Percentiles rank a stretch among this genome's conserved stretches.
Evolutionary conservation across 2,888 invertebrate genomes (phyloP).

Genomic region (Mythimna impura): DNA sequence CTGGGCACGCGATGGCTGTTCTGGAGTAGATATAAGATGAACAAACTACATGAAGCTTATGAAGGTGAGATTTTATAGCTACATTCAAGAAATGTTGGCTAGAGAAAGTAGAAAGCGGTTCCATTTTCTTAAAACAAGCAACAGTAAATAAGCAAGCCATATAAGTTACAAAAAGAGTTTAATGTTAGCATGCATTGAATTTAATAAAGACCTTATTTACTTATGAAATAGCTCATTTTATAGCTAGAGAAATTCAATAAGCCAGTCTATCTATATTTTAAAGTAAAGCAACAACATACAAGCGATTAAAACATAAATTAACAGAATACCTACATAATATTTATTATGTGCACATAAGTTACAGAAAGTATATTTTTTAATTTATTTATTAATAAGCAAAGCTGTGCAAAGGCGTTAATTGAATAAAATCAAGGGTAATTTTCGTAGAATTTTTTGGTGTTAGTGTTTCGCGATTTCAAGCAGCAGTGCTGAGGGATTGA

Average conservation of each 20-base stretch:
- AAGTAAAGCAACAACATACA: neutral
- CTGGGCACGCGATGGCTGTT: slow-evolving; percentile 96
- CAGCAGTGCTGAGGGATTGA: neutral
- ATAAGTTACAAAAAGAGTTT: slow-evolving; percentile 11
- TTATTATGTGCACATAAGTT: neutral
- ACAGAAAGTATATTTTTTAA: neutral
- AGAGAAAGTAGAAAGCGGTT: neutral
- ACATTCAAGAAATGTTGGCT: neutral
- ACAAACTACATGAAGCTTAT: slow-evolving; percentile 95
- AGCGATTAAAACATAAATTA: neutral
- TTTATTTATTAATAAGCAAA: neutral
- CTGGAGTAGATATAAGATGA: slow-evolving; percentile 92
- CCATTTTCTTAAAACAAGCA: neutral
- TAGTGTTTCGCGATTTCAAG: neutral
- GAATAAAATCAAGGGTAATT: neutral
- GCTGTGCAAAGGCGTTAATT: neutral
- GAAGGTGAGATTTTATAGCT: slow-evolving; percentile 89
- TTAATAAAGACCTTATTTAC: neutral
- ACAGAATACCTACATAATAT: neutral
- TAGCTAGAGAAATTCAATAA: neutral
- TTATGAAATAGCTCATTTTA: neutral
- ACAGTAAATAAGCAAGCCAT: neutral
- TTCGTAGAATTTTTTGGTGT: neutral
- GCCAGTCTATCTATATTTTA: neutral
- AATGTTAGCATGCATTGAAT: neutral